Base-by-base conservation (phyloP, 2,797 vertebrate genomes). In the Danio aesculapii region DNA sequence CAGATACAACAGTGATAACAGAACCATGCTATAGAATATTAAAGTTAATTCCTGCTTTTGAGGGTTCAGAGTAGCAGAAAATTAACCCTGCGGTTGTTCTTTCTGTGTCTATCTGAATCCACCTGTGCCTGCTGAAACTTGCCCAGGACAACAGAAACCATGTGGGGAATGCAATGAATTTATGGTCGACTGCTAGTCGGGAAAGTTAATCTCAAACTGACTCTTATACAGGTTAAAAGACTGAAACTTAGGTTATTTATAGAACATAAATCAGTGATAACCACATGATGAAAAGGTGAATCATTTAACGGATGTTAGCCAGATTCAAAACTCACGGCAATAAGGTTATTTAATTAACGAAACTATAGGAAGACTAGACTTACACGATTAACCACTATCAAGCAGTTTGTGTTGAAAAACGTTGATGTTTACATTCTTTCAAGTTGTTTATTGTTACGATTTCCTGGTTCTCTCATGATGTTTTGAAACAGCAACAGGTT, bases 401-500 rank as follows among this genome's bases (percentile, higher is more conserved):
- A 11, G 14, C 21, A 9, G 14, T 14, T 3, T 53, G 16, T 46
- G n/a, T 21, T 68, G 9, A 19, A 63, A 43, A 43, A 5, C 5
- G 9, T 63, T 11, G 0, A 0, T 53, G 39, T 49, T 61, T 16
- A 61, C 57, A 44, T 19, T 16, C 7, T 73, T 19, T 47, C 0
- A 21, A 46, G 46, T 1, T 10, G 16, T 41, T 77, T 46, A 17
- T 49, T 9, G 41, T 49, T 7, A 8, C 8, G 6, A 59, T 49
- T 67, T 77, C 75, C 75, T 77, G 55, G 53, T 77, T 68, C 49
- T 43, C 53, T 39, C 43, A 9, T 10, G 11, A 14, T 77, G 75
- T 68, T 77, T 49, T 44, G 10, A 63, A 59, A 59, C 19, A 10
- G 75, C 75, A 77, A 77, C 75, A 77, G 64, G 75, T 77, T 77